Evolutionary conservation across 2,888 invertebrate species (phyloP).

Genomic region (Odontocolon sp.): DNA sequence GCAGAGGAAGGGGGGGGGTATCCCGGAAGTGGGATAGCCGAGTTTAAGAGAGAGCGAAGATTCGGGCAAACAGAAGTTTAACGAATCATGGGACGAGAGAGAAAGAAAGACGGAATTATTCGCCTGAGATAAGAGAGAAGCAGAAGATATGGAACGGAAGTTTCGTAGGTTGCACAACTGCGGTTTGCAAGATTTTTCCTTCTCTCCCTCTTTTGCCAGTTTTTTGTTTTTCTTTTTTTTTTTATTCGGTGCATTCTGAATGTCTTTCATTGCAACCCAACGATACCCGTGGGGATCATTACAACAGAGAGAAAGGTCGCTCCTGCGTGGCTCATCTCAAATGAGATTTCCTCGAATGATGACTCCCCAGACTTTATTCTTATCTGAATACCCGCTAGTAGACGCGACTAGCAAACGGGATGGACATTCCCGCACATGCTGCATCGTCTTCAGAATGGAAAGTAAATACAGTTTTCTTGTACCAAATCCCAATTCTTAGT

Average conservation of each 20-base stretch:
- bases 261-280: constrained; percentile 7
- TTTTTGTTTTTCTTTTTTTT: background rate
- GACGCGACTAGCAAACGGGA: constrained; percentile 1
- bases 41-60: constrained; percentile 35
- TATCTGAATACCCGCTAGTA: background rate
- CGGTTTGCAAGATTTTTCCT: constrained; percentile 8
- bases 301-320: constrained; percentile 38
- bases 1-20: constrained; percentile 29
- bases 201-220: constrained; percentile 1
- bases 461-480: too few species aligned
- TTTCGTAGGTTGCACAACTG: constrained; percentile 29
- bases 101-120: constrained; percentile 40
- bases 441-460: too few species aligned
- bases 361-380: constrained; percentile 39
- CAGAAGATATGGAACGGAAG: constrained; percentile 17
- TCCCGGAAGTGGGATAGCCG: background rate
- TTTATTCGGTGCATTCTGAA: background rate
- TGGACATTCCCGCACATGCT: background rate
- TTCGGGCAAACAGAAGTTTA: constrained; percentile 62
- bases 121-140: constrained; percentile 24
- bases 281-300: constrained; percentile 44
- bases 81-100: constrained; percentile 59
- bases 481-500: too few species aligned
- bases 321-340: constrained; percentile 23
- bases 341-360: constrained; percentile 37